Evolutionary conservation across 2,113 vertebrate species (phyloP).

Genomic region (Rhegmatorhina hoffmannsi): DNA sequence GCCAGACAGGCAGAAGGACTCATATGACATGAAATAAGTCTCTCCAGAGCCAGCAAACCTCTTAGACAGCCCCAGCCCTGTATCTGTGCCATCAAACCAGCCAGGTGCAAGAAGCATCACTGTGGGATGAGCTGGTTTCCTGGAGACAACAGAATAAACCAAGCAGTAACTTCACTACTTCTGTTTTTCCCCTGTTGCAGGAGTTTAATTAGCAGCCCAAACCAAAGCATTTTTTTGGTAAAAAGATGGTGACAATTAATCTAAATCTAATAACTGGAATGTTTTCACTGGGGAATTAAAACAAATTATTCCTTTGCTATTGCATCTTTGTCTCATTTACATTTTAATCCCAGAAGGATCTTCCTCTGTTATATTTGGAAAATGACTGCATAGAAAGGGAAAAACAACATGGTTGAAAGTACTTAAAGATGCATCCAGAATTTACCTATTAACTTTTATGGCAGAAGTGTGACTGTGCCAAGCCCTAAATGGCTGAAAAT

Average conservation of each 20-base stretch:
- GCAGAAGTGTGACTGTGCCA: neutral
- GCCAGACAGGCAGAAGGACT: neutral
- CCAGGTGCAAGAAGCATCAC: neutral
- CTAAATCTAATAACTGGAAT: slow-evolving; percentile 43
- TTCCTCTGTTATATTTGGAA: slow-evolving; percentile 24
- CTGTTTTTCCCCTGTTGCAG: neutral
- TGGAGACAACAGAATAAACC: neutral
- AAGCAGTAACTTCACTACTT: neutral
- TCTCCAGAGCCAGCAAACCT: neutral
- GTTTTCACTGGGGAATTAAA: slow-evolving; percentile 38
- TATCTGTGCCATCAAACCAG: neutral
- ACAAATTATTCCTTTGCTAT: slow-evolving; percentile 52
- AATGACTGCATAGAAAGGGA: neutral
- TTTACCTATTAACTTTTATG: neutral
- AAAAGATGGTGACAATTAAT: slow-evolving; percentile 37
- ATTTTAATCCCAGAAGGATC: slow-evolving; percentile 50
- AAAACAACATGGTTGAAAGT: slow-evolving; percentile 1
- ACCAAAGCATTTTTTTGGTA: slow-evolving; percentile 1
- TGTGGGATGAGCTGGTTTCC: neutral
- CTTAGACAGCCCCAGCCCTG: neutral
- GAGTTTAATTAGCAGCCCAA: slow-evolving; percentile 31
- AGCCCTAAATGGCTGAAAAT: neutral
- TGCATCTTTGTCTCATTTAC: slow-evolving; percentile 48
- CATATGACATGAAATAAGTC: neutral
- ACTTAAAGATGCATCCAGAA: neutral